Base-by-base conservation (phyloP, 2,113 vertebrate genomes). In the Cochlearius cochlearius region DNA sequence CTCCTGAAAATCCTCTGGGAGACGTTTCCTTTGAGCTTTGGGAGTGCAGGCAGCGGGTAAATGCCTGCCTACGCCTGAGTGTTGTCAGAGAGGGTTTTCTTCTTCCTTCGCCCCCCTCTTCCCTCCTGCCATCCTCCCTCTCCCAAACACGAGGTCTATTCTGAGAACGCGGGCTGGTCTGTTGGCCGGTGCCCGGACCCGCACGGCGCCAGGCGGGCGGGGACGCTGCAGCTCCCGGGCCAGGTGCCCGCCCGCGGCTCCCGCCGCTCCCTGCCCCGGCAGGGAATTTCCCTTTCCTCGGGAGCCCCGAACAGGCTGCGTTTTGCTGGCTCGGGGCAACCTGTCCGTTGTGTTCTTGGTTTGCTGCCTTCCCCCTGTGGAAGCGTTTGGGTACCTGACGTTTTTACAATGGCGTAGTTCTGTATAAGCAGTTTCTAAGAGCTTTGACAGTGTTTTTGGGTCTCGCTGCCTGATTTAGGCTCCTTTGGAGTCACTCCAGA, bases 191-290 rank as follows among this genome's bases (percentile, higher is more conserved):
- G 18, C 26, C 64, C 43, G 73, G 58, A 34, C n/a, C 41, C 41
- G 15, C 41, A 15, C 41, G 14, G 41, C 15, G 41, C 41, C 41
- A 15, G 41, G 41, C 3, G 19, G n/a, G 74, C 32, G 34, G 16
- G 21, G 81, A n/a, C 3, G 2, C 4, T 3, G 55, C 17, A 25
- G 45, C 34, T 29, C 25, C 36, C 22, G 9, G 85, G 50, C 26
- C 17, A 0, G 8, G 22, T 75, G 23, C 20, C 4, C 1, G 20
- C 27, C 19, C 3, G 5, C 49, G 12, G 49, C 58, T 15, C 49
- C 19, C 7, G 19, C 68, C 12, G 0, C 36, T n/a, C 29, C 55
- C 63, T 2, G 5, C 29, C 6, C 4, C 3, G 5, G 3, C 22
- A 1, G 26, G 16, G 16, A 7, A 13, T 9, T 22, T 47, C 26